Evolutionary conservation across 1,140 invertebrate species (phyloP).

Genomic region (Tribolium madens): DNA sequence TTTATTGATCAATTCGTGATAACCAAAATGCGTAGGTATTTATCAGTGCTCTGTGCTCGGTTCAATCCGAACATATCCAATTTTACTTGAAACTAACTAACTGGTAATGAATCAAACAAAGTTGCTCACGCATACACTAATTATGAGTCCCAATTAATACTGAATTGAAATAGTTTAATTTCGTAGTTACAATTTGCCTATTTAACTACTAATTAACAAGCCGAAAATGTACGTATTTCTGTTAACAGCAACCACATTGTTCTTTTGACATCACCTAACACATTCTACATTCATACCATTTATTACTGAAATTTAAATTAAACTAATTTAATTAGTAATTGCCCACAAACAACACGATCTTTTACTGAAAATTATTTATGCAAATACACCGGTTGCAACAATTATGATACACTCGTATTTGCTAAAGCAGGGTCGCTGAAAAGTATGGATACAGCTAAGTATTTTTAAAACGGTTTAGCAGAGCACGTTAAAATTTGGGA

Average conservation of each 20-base stretch:
- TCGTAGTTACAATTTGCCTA: neutral
- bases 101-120: constrained; percentile 34
- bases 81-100: constrained; percentile 11
- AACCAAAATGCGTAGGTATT: constrained; percentile 8
- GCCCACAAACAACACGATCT: neutral
- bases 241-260: neutral
- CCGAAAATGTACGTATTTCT: neutral
- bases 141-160: constrained; percentile 1
- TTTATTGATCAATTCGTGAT: constrained; percentile 2
- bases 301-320: neutral
- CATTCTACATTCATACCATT: neutral
- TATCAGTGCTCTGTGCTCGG: neutral
- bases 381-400: neutral
- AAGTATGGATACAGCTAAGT: no score
- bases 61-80: neutral
- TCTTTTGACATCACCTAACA: neutral
- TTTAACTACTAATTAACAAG: neutral
- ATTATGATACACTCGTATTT: neutral
- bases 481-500: no score
- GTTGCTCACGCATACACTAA: constrained; percentile 14
- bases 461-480: no score
- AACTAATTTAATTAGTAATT: neutral
- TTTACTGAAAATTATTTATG: neutral
- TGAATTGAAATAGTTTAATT: neutral
- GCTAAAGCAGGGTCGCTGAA: no score